phyloP scores from a whole-genome alignment of 2,888 invertebrate genomes.

The Deilephila porcellus region DNA sequence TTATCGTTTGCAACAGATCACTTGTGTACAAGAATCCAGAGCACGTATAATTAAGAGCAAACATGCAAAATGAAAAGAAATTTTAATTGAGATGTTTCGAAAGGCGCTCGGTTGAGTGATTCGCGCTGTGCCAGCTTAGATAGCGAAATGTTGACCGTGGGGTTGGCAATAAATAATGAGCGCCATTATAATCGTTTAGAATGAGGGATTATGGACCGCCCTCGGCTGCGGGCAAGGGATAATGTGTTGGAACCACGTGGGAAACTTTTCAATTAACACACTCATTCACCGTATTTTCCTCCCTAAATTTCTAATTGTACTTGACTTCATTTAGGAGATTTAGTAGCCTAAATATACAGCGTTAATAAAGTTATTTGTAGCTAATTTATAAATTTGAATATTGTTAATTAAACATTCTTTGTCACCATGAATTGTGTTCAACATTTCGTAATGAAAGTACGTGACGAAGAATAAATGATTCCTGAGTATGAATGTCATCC shows the following conservation, averaged over 20 bases:
- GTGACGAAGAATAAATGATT: too few relatives aligned
- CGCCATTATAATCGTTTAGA: constrained; percentile 20
- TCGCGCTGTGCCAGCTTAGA: not conserved
- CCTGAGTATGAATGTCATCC: not conserved
- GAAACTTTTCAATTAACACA: constrained; percentile 24
- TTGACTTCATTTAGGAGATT: not conserved
- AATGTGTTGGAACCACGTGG: constrained; percentile 17
- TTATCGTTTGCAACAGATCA: constrained; percentile 41
- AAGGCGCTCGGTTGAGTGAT: constrained; percentile 13
- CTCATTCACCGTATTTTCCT: constrained; percentile 12
- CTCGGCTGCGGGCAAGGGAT: not conserved
- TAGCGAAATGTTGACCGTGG: constrained; percentile 22
- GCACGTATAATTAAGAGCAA: constrained; percentile 28
- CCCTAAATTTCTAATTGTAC: constrained; percentile 12
- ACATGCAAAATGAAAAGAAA: constrained; percentile 24
- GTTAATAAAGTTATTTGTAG: not conserved
- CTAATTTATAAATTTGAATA: not conserved
- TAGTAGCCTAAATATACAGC: not conserved
- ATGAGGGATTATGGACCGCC: not conserved
- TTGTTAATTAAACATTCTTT: not conserved
- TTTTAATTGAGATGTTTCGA: constrained; percentile 24
- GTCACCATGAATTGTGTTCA: too few relatives aligned
- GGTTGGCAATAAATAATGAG: constrained; percentile 21
- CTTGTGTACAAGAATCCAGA: constrained; percentile 42
- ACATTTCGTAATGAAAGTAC: too few relatives aligned